These are phyloP conservation scores for Eulithis testata DNA, from an alignment of 2,888 invertebrate species.

Conservation along the genomic window DNA sequence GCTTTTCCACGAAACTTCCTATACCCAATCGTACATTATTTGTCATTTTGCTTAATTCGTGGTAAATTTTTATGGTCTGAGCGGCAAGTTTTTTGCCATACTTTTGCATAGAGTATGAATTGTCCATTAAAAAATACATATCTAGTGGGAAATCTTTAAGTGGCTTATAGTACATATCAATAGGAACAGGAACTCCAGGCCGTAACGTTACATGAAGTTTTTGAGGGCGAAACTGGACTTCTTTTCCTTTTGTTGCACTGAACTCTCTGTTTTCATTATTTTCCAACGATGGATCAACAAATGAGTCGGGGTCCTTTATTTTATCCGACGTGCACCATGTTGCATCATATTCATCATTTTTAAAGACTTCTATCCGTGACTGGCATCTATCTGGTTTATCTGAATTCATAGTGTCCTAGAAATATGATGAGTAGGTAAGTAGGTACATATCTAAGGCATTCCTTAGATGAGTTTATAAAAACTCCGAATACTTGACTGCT, in stretches of 20 bases:
- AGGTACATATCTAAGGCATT: too few relatives aligned
- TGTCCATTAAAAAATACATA: constrained; percentile 93
- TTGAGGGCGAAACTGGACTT: constrained; percentile 84
- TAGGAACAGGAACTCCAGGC: constrained; percentile 67
- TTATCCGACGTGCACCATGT: constrained; percentile 52
- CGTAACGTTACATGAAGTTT: constrained; percentile 73
- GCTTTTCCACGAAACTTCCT: constrained; percentile 89
- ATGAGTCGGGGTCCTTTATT: constrained; percentile 43
- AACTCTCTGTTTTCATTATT: constrained; percentile 36
- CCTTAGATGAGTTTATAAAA: not conserved
- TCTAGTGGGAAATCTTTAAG: constrained; percentile 92
- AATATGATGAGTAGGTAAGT: constrained; percentile 3
- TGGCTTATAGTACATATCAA: constrained; percentile 83
- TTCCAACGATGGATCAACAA: not conserved
- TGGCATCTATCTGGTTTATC: constrained; percentile 48
- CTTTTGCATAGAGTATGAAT: constrained; percentile 88
- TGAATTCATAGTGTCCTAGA: constrained; percentile 44
- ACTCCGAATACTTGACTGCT: too few relatives aligned
- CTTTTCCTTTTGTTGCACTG: constrained; percentile 24
- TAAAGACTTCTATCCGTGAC: constrained; percentile 33
- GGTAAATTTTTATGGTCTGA: constrained; percentile 77
- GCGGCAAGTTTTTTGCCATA: constrained; percentile 81
- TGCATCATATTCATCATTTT: constrained; percentile 10
- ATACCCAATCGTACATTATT: constrained; percentile 88
- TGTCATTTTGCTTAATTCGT: constrained; percentile 82